Evolutionary conservation across 2,797 vertebrate species (phyloP), one percentile per base, ranked within the genome.

Genomic region (Myiothlypis coronata): DNA sequence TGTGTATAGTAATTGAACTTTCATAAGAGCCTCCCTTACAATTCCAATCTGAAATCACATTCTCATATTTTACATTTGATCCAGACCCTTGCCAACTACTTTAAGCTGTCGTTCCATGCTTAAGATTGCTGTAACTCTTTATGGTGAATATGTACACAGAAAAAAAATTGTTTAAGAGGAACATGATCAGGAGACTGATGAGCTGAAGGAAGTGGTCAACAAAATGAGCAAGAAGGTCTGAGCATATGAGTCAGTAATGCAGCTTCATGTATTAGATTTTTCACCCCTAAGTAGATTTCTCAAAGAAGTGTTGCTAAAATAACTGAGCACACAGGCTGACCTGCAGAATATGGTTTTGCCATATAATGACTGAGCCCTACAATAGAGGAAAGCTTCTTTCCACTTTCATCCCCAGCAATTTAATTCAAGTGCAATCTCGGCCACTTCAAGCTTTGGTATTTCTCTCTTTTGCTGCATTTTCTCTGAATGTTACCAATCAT

Each of bases 401-500:
- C 89, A 78, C 91, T 96, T 93, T 94, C 74, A 96, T 87, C 79
- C 35, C 76, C 83, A 92, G 90, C 88, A 95, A 97, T 97, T 95
- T 97, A 89, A 76, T 89, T 96, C 93, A 94, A 97, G 92, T 83
- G 82, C 77, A 92, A 94, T 94, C 95, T 96, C 46, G 47, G 64
- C 90, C 88, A 91, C 90, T 97, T 95, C 71, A 95, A 88, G 92
- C 94, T 96, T 93, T 91, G 84, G 75, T 95, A 96, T 97, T 97
- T 97, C 92, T 91, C 39, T 89, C 89, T 95, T 94, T 86, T 21
- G 47, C 83, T 81, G 63, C 89, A 67, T 92, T 97, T 97, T 89
- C 71, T 84, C 91, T 95, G 95, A 96, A 95, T 94, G 91, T 90
- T 95, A 92, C 91, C 95, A 95, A 96, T 97, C 96, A 96, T 88